Conservation (phyloP, 2,797 vertebrate species). For the Vultur gryphus region DNA sequence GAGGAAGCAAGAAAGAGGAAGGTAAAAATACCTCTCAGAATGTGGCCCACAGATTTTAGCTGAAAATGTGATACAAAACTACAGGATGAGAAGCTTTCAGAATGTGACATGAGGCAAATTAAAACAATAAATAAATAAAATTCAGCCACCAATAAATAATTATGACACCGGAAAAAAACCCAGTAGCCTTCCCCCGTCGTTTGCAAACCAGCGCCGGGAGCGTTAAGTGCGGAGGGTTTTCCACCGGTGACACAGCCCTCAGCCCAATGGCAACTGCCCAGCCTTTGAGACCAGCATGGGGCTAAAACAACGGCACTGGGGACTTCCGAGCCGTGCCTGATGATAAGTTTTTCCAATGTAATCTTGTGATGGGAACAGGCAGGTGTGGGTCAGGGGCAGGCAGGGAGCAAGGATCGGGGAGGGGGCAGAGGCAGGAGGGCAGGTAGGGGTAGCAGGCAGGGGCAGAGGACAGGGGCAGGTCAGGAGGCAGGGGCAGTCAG, state of each 20-base stretch:
- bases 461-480: not conserved
- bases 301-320: no score
- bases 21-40: not conserved
- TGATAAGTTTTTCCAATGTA: rapidly evolving
- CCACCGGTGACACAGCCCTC: no score
- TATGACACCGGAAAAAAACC: rapidly evolving
- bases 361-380: not conserved
- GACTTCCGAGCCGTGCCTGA: not conserved
- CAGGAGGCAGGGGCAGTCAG: not conserved
- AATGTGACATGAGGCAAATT: not conserved
- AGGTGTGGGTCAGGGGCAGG: not conserved
- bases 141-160: not conserved
- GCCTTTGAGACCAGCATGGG: not conserved
- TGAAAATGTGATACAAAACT: not conserved
- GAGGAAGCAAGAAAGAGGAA: not conserved
- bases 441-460: no score
- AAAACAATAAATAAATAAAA: not conserved
- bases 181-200: not conserved
- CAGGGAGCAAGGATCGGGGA: no score
- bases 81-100: not conserved
- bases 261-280: not conserved
- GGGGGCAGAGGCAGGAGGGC: not conserved
- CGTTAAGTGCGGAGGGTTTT: not conserved
- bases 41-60: not conserved
- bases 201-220: not conserved